Evolutionary conservation across 2,113 vertebrate species (phyloP).

Genomic region (Crypturellus undulatus): DNA sequence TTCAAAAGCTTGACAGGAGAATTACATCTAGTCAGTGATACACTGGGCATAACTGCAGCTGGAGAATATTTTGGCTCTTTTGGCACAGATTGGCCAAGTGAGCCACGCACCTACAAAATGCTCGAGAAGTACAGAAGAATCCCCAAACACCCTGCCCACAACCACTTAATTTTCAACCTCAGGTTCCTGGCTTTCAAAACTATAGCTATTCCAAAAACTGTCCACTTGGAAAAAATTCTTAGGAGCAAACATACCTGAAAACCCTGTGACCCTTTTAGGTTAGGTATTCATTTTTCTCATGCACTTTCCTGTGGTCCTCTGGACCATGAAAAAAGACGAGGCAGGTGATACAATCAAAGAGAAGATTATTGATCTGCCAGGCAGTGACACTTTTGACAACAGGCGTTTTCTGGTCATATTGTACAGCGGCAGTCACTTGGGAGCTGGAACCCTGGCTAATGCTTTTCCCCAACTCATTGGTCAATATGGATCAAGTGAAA

Average conservation of each 20-base stretch:
- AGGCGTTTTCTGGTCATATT: constrained; percentile 72
- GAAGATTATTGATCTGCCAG: constrained; percentile 56
- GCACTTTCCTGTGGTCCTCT: constrained; percentile 60
- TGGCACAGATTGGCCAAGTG: constrained; percentile 51
- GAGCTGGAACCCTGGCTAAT: constrained; percentile 69
- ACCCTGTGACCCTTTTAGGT: constrained; percentile 64
- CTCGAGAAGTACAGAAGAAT: background rate
- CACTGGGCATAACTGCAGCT: background rate
- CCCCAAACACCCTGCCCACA: fast-evolving
- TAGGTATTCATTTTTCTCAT: background rate
- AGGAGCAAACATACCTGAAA: constrained; percentile 34
- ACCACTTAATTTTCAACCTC: background rate
- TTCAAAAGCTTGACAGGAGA: background rate
- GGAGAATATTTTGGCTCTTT: constrained; percentile 40
- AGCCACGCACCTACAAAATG: constrained; percentile 68
- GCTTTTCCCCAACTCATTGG: constrained; percentile 74
- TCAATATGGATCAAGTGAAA: background rate
- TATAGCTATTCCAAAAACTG: constrained; percentile 54
- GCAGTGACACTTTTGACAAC: constrained; percentile 75
- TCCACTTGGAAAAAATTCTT: constrained; percentile 34
- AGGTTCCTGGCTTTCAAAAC: constrained; percentile 70
- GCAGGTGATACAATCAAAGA: background rate
- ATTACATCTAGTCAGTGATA: background rate
- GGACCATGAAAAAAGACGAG: constrained; percentile 68
- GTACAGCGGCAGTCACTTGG: constrained; percentile 75